phyloP scores from a whole-genome alignment of 2,888 invertebrate species.

The Mythimna lalbum region DNA sequence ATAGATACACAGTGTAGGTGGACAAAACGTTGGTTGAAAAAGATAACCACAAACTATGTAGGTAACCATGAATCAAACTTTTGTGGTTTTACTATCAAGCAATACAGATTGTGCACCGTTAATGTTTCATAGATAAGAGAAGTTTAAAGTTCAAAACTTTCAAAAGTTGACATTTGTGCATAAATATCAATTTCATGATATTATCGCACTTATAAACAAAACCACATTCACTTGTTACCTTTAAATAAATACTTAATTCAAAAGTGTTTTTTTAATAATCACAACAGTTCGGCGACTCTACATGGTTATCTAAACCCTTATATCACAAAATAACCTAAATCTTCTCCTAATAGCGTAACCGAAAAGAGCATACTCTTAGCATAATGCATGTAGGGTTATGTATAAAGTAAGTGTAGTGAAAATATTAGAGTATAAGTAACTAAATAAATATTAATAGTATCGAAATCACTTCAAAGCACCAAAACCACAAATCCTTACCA shows the following conservation, averaged over 20 bases:
- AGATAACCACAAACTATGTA: neutral
- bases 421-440: neutral
- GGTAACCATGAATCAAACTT: neutral
- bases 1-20: neutral
- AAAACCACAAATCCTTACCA: slow-evolving; percentile 5
- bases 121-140: neutral
- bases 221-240: neutral
- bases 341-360: neutral
- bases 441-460: neutral
- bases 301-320: no score
- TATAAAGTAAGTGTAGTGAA: no score
- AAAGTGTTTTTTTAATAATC: no score
- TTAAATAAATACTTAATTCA: no score
- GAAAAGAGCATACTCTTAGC: neutral
- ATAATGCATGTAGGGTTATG: neutral
- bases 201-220: neutral
- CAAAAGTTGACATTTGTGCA: neutral
- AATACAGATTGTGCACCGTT: neutral
- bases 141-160: neutral
- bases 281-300: neutral
- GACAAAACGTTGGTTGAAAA: neutral
- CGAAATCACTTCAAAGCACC: neutral
- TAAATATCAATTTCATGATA: neutral
- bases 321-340: neutral
- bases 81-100: slow-evolving; percentile 17